Conservation (phyloP, 2,888 invertebrate species). For the Bruchidius siliquastri region DNA sequence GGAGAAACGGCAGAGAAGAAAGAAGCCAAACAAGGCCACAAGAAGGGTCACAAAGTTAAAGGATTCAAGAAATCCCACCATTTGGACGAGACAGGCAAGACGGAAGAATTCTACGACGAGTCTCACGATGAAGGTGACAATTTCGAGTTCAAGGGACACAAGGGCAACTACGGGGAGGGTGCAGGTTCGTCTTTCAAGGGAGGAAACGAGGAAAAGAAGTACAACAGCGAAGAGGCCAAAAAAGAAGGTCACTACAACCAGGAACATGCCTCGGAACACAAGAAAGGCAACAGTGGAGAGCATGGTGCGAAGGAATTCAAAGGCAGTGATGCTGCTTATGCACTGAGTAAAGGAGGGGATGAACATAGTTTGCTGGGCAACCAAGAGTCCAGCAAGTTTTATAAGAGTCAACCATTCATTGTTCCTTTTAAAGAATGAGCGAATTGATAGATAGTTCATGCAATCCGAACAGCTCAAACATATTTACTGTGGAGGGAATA, state of each 20-base stretch:
- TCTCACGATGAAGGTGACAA: constrained; percentile 60
- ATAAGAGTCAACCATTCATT: constrained; percentile 54
- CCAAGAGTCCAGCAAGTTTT: constrained; percentile 54
- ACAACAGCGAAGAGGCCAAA: constrained; percentile 55
- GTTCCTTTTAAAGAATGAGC: constrained; percentile 46
- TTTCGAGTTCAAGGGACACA: constrained; percentile 53
- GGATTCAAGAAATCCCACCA: constrained; percentile 62
- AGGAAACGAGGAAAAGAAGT: constrained; percentile 55
- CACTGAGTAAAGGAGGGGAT: constrained; percentile 57
- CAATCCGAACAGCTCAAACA: background rate
- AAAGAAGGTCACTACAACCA: constrained; percentile 58
- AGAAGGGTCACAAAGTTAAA: constrained; percentile 61
- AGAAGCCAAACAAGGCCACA: constrained; percentile 56
- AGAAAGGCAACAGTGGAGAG: constrained; percentile 58
- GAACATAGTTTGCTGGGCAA: constrained; percentile 59
- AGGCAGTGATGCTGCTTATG: constrained; percentile 54
- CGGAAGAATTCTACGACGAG: constrained; percentile 61
- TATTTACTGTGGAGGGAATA: no score
- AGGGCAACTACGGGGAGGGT: constrained; percentile 56
- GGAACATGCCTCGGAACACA: constrained; percentile 54
- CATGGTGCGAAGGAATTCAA: constrained; percentile 57
- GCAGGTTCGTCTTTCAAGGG: constrained; percentile 55
- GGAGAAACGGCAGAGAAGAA: constrained; percentile 54
- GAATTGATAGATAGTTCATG: background rate
- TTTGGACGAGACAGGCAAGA: constrained; percentile 61